Conservation (phyloP, 2,888 invertebrate species). For the Escarpia spicata region DNA sequence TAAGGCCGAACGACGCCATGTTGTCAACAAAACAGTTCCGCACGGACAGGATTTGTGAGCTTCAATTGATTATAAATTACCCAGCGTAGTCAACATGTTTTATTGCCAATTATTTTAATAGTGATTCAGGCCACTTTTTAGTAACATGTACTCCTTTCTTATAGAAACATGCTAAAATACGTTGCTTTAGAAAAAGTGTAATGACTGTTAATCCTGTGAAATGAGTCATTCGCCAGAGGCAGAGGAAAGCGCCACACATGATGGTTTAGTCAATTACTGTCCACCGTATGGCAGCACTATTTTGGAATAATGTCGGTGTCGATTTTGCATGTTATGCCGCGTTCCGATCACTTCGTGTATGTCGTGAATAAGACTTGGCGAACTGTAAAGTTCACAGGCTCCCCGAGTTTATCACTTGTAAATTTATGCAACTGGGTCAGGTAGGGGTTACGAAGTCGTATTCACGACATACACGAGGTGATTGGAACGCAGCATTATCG, state of each 20-base stretch:
- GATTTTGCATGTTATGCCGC: too few relatives aligned
- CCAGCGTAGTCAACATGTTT: neutral
- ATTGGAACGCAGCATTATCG: too few relatives aligned
- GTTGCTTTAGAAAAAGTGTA: neutral
- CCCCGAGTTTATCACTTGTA: too few relatives aligned
- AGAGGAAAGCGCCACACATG: neutral
- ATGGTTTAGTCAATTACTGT: too few relatives aligned
- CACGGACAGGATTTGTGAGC: neutral
- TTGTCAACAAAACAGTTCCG: conserved; percentile 9
- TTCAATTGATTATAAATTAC: neutral
- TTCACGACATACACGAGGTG: too few relatives aligned
- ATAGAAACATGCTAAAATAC: neutral
- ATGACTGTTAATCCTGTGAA: neutral
- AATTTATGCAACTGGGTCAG: too few relatives aligned
- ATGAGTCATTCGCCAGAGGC: neutral
- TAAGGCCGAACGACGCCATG: neutral
- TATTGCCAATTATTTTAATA: neutral
- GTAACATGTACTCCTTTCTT: neutral
- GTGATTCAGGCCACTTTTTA: neutral
- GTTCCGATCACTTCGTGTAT: too few relatives aligned
- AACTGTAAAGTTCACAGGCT: too few relatives aligned
- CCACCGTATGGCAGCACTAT: too few relatives aligned
- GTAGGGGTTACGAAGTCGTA: too few relatives aligned
- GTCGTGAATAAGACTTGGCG: too few relatives aligned
- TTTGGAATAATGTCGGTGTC: too few relatives aligned